A percentile compares a stretch with the other conserved stretches of the same genome.
Evolutionary conservation across 2,888 invertebrate genomes (phyloP).

Genomic region (Dichetophora obliterata): DNA sequence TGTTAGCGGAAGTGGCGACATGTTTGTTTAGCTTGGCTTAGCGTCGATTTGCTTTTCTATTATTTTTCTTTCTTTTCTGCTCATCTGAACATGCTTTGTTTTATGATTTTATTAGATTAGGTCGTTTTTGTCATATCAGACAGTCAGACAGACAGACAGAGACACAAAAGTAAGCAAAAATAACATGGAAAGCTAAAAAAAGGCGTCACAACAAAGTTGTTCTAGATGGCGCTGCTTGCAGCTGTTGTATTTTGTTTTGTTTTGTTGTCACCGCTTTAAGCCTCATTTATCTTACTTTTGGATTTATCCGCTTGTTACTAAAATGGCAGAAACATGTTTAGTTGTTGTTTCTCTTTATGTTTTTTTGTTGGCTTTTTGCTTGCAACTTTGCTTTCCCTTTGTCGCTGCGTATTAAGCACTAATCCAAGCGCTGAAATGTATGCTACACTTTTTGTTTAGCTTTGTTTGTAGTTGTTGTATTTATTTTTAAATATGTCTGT

Average conservation of each 20-base stretch:
- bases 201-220: background rate
- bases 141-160: background rate
- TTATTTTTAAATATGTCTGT: no score
- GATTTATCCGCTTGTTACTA: conserved; percentile 28
- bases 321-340: conserved; percentile 18
- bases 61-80: background rate
- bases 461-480: background rate
- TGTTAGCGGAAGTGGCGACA: background rate
- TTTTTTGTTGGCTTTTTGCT: background rate
- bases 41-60: no score
- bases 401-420: background rate
- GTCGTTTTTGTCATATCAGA: conserved; percentile 7
- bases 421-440: conserved; percentile 26
- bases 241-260: no score
- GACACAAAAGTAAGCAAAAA: background rate
- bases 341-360: background rate
- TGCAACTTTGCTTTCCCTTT: background rate
- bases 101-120: conserved; percentile 13
- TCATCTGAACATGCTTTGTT: conserved; percentile 5
- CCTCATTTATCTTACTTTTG: conserved; percentile 28
- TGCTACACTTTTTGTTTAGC: background rate
- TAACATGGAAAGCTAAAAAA: background rate
- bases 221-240: background rate
- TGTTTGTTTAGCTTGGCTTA: background rate
- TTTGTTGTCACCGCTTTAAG: conserved; percentile 12